Percentiles rank a stretch among this genome's conserved stretches.
Evolutionary conservation across 2,888 invertebrate genomes (phyloP).

Genomic region (Thelaira solivaga): DNA sequence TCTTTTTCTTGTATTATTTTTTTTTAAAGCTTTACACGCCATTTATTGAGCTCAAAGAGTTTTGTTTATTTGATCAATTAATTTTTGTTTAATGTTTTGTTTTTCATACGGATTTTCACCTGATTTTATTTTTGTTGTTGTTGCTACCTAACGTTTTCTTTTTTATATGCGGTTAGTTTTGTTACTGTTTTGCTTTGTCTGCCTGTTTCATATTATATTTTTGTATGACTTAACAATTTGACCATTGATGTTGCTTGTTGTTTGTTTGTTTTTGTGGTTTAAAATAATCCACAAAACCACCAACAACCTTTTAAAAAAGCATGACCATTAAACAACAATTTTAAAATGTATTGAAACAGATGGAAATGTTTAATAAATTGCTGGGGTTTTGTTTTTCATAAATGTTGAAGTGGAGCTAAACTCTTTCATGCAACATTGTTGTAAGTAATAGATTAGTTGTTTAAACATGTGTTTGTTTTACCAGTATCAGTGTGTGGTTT

Average conservation of each 20-base stretch:
- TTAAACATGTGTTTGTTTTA: slow-evolving; percentile 17
- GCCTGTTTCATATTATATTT: neutral
- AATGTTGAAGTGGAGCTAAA: neutral
- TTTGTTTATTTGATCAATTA: slow-evolving; percentile 25
- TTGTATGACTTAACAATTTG: slow-evolving; percentile 28
- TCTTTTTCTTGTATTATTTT: neutral
- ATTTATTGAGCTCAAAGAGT: slow-evolving; percentile 28
- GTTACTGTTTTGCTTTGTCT: neutral
- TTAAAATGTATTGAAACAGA: slow-evolving; percentile 14
- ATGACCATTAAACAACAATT: neutral
- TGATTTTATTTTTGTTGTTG: neutral
- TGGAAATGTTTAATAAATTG: slow-evolving; percentile 23
- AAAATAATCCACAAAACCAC: neutral
- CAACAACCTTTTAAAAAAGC: slow-evolving; percentile 3
- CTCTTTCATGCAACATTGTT: slow-evolving; percentile 38
- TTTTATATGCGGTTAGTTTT: slow-evolving; percentile 5
- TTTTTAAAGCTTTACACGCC: slow-evolving; percentile 15
- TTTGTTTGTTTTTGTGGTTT: slow-evolving; percentile 6
- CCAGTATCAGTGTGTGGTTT: slow-evolving; percentile 16
- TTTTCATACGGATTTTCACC: slow-evolving; percentile 6
- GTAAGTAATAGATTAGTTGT: slow-evolving; percentile 24
- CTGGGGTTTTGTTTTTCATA: slow-evolving; percentile 11
- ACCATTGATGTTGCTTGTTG: slow-evolving; percentile 22
- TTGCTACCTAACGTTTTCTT: slow-evolving; percentile 5
- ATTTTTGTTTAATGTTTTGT: slow-evolving; percentile 37